Evolutionary conservation across 2,113 vertebrate species (phyloP).

Genomic region (Agapornis roseicollis): DNA sequence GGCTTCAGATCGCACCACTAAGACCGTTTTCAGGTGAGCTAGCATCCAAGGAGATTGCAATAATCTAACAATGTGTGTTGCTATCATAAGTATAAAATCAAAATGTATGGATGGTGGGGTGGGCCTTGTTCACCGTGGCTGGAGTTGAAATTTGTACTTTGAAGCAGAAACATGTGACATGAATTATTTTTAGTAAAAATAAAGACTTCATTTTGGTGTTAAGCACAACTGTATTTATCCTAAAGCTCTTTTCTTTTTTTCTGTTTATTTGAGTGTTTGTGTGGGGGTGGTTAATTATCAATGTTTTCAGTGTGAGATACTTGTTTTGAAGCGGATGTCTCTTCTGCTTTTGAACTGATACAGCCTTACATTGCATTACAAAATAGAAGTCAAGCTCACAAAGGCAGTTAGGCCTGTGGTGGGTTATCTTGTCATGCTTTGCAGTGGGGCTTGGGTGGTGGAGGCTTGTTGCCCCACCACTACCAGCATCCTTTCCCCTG

Average conservation of each 20-base stretch:
- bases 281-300: background rate
- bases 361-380: background rate
- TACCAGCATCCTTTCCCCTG: background rate
- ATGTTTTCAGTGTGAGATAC: background rate
- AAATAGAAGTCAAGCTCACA: background rate
- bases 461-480: background rate
- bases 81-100: background rate
- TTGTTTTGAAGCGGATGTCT: background rate
- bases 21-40: constrained; percentile 24
- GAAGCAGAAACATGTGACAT: background rate
- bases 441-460: background rate
- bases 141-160: background rate
- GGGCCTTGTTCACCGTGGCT: background rate
- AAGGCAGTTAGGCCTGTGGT: background rate
- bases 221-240: background rate
- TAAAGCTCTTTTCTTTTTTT: background rate
- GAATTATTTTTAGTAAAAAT: background rate
- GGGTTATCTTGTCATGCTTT: background rate
- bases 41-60: background rate
- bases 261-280: background rate
- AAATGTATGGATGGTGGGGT: background rate
- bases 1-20: background rate
- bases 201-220: background rate
- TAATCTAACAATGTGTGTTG: background rate
- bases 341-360: background rate